Evolutionary conservation across 64 coral and sea anemone species (phyloP).

Genomic region (Dendronephthya gigantea): DNA sequence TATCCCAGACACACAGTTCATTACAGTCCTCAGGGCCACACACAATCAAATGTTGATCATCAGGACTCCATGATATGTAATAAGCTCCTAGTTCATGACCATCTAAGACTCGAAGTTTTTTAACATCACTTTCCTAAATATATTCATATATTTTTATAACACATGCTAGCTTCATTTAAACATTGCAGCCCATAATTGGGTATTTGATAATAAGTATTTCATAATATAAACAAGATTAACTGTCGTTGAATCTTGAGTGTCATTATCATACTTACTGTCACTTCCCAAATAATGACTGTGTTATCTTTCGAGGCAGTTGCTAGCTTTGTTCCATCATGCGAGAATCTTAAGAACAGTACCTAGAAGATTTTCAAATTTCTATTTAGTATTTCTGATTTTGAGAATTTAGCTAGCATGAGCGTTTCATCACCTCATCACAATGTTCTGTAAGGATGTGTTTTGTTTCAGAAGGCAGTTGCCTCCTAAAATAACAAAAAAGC

Average conservation of each 20-base stretch:
- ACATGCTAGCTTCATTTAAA: background rate
- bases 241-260: no score
- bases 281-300: conserved; percentile 86
- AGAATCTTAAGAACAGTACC: conserved; percentile 95
- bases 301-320: conserved; percentile 83
- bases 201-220: no score
- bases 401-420: background rate
- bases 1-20: conserved; percentile 96
- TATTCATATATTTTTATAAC: background rate
- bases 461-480: conserved; percentile 85
- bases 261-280: conserved; percentile 46
- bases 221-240: no score
- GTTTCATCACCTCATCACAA: conserved; percentile 73
- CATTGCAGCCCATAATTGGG: no score
- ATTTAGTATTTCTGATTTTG: background rate
- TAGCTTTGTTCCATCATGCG: conserved; percentile 85
- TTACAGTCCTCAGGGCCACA: conserved; percentile 97
- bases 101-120: conserved; percentile 39
- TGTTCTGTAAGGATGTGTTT: conserved; percentile 91
- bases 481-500: conserved; percentile 26
- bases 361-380: background rate
- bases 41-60: conserved; percentile 78
- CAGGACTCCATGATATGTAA: conserved; percentile 80
- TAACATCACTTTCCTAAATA: conserved; percentile 42
- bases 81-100: conserved; percentile 53